Base-by-base conservation (phyloP, 2,113 vertebrate species). In the Saguinus midas region DNA sequence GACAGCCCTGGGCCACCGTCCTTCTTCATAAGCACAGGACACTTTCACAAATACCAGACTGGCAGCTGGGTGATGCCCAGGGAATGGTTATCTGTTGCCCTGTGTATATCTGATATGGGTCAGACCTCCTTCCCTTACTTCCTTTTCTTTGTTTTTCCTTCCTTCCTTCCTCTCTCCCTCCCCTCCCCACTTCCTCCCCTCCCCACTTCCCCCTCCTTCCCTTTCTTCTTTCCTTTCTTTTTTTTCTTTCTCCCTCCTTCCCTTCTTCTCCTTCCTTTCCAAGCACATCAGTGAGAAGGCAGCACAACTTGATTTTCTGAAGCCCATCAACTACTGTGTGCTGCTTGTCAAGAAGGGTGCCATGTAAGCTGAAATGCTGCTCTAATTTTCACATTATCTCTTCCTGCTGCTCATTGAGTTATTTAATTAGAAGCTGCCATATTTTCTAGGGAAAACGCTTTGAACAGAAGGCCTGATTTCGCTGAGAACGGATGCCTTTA, bases 351-450 rank as follows among this genome's bases (percentile, higher is more conserved):
- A 97, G 95, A 90, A 96, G 91, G 58, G 80, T 90, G 94, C 50
- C 6, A n/a, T 23, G 50, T 86, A 93, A 98, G 61, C 96, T 95
- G 97, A 96, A 98, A 97, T 1, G 87, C 96, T 96, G 96, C 89
- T 98, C 97, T 97, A 48, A 97, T 97, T 98, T 98, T 97, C 97
- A 94, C 40, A 32, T 97, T 95, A 96, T 96, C 73, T 83, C 90
- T 97, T 98, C 97, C 96, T 83, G 73, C 96, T 98, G 96, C 97
- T 98, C 84, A 82, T 97, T 96, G 93, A 92, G 93, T 97, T 98
- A 98, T 98, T 98, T 98, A 98, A 98, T 98, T 98, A 98, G 97
- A 92, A 97, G 84, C 90, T 17, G 37, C 94, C 0, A 9, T 98
- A 72, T 92, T 98, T 98, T 98, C 96, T 93, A 97, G 96, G 95